Percentiles rank a stretch among this genome's conserved stretches.
These are phyloP conservation scores for Aproaerema taeniolella DNA, from an alignment of 2,888 invertebrate genomes.

Conservation along the genomic window DNA sequence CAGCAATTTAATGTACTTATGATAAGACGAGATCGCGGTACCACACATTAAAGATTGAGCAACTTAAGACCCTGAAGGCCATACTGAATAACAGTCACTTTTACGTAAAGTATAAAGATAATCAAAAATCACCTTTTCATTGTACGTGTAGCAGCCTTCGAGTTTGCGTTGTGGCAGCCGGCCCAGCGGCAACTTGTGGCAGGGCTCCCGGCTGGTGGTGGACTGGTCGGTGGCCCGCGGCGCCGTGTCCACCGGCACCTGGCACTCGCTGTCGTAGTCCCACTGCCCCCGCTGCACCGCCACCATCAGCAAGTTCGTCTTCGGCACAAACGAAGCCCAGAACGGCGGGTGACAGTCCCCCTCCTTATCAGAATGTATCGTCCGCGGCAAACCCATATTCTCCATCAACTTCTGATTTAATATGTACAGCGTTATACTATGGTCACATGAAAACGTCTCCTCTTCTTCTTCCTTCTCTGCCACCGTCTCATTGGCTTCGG, in stretches of 20 bases:
- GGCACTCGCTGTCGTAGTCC: conserved; percentile 21
- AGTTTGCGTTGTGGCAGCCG: conserved; percentile 81
- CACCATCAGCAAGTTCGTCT: conserved; percentile 87
- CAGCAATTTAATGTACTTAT: no score
- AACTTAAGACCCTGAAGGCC: no score
- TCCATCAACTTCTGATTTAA: conserved; percentile 78
- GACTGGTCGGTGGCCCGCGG: conserved; percentile 48
- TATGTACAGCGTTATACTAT: conserved; percentile 82
- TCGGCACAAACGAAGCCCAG: conserved; percentile 83
- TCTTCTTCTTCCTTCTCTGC: conserved; percentile 52
- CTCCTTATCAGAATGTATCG: conserved; percentile 41
- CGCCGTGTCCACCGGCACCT: conserved; percentile 74
- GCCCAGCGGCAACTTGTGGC: conserved; percentile 86
- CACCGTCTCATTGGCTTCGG: conserved; percentile 36
- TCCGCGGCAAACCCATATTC: conserved; percentile 42
- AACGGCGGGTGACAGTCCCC: conserved; percentile 67
- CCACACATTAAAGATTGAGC: no score
- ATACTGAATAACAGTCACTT: no score
- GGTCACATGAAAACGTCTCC: conserved; percentile 82
- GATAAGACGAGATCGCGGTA: no score
- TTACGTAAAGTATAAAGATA: no score
- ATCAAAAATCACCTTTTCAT: conserved; percentile 76
- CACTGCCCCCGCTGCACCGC: conserved; percentile 77
- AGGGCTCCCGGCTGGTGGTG: conserved; percentile 77
- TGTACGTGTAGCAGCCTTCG: conserved; percentile 86